Base-by-base conservation (phyloP, 2,113 vertebrate species). In the Sphyrna mokarran region DNA sequence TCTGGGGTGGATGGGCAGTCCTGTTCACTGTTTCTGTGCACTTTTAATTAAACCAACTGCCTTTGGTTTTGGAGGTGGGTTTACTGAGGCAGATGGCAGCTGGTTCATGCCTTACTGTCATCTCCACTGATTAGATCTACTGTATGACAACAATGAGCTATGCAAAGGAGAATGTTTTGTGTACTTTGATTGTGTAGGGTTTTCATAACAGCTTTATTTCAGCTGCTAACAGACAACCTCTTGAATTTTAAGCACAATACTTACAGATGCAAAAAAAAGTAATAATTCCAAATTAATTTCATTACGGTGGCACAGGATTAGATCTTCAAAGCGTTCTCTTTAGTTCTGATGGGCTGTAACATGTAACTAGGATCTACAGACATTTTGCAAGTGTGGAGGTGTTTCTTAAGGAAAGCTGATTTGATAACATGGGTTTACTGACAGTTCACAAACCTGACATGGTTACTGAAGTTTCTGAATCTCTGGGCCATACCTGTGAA, bases 401-500 rank as follows among this genome's bases (percentile, higher is more conserved):
- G 93, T 48, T 91, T 91, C 89, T 33, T 70, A 29, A 72, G 93
- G 66, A 72, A 72, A 48, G 94, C 18, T 95, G 43, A 95, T 95
- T 76, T 76, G 68, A 23, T 95, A 72, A 95, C 16, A 18, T 69
- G 69, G 68, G 26, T 76, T 95, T 54, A 54, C 94, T 72, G 40
- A 95, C 23, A 72, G 40, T 68, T 93, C 69, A 54, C 69, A 72
- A 70, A 69, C 66, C 43, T 70, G 91, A 69, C 91, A 70, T 70
- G 93, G 37, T 70, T 94, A 68, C 68, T 69, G 93, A 11, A 13
- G n/a, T 94, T 94, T 94, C 40, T 70, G 40, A 95, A 72, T 95
- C 40, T 95, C 94, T 95, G 94, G 43, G 43, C 68, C 37, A 98
- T 98, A 99, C 99, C 99, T 99, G 98, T 2, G 98, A 97, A 97